These are phyloP conservation scores for Uloborus plumipes DNA, from an alignment of 2,888 invertebrate species.

Conservation along the genomic window DNA sequence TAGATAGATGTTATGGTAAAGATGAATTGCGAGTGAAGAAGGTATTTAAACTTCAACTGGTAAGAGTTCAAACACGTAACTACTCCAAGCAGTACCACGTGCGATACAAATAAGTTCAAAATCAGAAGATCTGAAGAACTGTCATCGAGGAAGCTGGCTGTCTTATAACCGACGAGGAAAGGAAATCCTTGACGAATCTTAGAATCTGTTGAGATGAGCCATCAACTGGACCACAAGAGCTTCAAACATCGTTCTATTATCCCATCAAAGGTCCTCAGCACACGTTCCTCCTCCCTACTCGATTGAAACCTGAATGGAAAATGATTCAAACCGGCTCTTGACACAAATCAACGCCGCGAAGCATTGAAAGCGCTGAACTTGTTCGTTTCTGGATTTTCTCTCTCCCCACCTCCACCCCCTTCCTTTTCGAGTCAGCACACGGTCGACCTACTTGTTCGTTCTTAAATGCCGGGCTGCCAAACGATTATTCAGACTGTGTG, in stretches of 20 bases:
- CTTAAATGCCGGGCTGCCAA: slow-evolving; percentile 11
- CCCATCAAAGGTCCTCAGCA: neutral
- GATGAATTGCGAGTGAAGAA: too few species aligned
- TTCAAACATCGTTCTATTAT: neutral
- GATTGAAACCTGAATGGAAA: slow-evolving; percentile 28
- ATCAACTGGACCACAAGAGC: too few species aligned
- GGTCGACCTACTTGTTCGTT: slow-evolving; percentile 58
- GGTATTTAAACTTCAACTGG: too few species aligned
- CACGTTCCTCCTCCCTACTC: neutral
- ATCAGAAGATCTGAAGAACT: too few species aligned
- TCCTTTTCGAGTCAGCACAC: slow-evolving; percentile 12
- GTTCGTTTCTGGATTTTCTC: slow-evolving; percentile 25
- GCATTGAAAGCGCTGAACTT: slow-evolving; percentile 42
- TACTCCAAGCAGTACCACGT: too few species aligned
- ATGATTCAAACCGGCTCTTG: slow-evolving; percentile 40
- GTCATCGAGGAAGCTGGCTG: too few species aligned
- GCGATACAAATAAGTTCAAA: too few species aligned
- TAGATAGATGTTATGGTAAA: too few species aligned
- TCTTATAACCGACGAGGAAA: too few species aligned
- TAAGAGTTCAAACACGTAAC: too few species aligned
- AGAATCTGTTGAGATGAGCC: too few species aligned
- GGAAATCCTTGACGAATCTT: too few species aligned
- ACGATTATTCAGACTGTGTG: slow-evolving; percentile 12
- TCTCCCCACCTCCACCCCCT: slow-evolving; percentile 1
- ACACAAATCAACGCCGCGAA: slow-evolving; percentile 31